A percentile compares a stretch with the other conserved stretches of the same genome.
Evolutionary conservation across 2,888 invertebrate genomes (phyloP).

Genomic region (Agrotis exclamationis): DNA sequence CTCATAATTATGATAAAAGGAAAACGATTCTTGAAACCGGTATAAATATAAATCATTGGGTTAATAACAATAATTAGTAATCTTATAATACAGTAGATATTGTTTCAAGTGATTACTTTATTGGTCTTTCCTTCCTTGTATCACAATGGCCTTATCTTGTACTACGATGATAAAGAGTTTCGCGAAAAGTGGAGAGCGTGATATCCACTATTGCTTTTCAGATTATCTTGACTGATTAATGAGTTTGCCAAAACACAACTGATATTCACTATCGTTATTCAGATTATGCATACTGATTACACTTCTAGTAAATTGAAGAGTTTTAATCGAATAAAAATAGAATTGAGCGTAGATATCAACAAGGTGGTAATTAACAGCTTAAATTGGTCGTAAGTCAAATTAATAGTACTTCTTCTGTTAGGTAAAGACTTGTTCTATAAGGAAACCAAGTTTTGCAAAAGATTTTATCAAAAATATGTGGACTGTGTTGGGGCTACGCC

Average conservation of each 20-base stretch:
- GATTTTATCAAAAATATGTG: background rate
- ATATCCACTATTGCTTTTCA: constrained; percentile 47
- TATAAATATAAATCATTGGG: constrained; percentile 33
- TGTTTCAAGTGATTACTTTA: constrained; percentile 49
- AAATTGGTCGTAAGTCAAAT: background rate
- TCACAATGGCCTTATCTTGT: constrained; percentile 51
- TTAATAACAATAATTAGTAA: constrained; percentile 36
- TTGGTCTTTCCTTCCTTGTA: constrained; percentile 48
- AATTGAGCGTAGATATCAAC: background rate
- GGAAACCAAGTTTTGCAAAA: background rate
- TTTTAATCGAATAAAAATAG: background rate
- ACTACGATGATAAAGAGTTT: constrained; percentile 59
- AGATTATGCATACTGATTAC: constrained; percentile 47
- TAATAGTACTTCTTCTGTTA: background rate
- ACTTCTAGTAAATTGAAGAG: constrained; percentile 20
- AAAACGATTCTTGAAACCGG: constrained; percentile 36
- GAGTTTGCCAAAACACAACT: constrained; percentile 43
- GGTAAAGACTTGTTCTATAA: background rate
- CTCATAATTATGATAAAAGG: constrained; percentile 59
- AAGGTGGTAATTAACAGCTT: background rate
- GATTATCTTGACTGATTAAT: constrained; percentile 59
- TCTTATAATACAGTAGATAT: constrained; percentile 47
- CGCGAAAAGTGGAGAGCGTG: constrained; percentile 53
- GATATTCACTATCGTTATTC: constrained; percentile 44
- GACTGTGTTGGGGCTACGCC: constrained; percentile 29